Conservation (phyloP, 2,888 invertebrate genomes). For the Drosophila anomelani region DNA sequence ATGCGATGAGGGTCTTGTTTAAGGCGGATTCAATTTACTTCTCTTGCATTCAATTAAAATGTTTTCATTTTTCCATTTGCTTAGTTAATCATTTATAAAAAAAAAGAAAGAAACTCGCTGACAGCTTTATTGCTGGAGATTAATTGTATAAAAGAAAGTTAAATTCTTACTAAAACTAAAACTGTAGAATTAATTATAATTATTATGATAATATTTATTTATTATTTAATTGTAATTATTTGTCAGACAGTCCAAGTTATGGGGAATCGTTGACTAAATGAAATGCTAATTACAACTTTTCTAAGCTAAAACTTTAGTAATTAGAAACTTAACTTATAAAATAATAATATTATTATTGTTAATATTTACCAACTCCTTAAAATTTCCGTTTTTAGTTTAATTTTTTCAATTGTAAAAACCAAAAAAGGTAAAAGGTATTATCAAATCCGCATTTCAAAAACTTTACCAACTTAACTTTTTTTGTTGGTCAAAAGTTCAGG, state of each 20-base stretch:
- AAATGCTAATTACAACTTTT: too few relatives aligned
- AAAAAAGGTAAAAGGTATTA: slow-evolving; percentile 1
- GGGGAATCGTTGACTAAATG: too few relatives aligned
- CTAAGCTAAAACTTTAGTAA: too few relatives aligned
- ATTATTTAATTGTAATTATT: too few relatives aligned
- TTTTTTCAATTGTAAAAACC: background rate
- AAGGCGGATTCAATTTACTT: slow-evolving; percentile 47
- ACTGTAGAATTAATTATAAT: too few relatives aligned
- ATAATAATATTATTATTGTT: too few relatives aligned
- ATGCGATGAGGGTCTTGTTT: slow-evolving; percentile 46
- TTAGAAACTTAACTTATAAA: too few relatives aligned
- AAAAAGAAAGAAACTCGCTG: slow-evolving; percentile 1
- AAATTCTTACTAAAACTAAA: too few relatives aligned
- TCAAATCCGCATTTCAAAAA: slow-evolving; percentile 49
- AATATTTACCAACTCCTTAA: too few relatives aligned
- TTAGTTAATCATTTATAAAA: slow-evolving; percentile 31
- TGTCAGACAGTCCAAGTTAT: too few relatives aligned
- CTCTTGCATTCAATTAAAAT: slow-evolving; percentile 64
- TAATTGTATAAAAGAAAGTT: background rate
- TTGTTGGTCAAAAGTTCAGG: background rate
- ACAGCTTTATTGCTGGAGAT: slow-evolving; percentile 3
- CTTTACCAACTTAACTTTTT: slow-evolving; percentile 1
- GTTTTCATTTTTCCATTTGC: slow-evolving; percentile 29
- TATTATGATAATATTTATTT: too few relatives aligned
- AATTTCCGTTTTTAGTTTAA: background rate